These are phyloP conservation scores for Mastacembelus armatus DNA, from an alignment of 2,797 vertebrate genomes.

Conservation along the genomic window DNA sequence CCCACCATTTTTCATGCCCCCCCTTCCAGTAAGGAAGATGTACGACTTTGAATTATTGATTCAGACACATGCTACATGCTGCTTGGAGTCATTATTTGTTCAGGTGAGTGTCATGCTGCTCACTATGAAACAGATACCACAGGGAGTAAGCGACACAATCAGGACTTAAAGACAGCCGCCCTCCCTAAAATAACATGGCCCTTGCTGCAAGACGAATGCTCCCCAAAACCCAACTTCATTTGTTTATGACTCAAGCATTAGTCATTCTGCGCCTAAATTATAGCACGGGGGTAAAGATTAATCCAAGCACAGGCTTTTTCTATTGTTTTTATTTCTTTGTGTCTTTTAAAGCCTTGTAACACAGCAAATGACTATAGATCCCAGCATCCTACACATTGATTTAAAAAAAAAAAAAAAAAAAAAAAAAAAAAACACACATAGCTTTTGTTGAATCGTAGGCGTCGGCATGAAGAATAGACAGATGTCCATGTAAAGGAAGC, in stretches of 20 bases:
- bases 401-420: slow-evolving; percentile 34
- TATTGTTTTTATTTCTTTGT: slow-evolving; percentile 69
- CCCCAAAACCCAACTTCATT: slow-evolving; percentile 79
- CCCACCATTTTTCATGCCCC: background rate
- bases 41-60: slow-evolving; percentile 85
- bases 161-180: slow-evolving; percentile 82
- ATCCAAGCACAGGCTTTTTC: slow-evolving; percentile 67
- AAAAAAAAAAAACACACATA: slow-evolving; percentile 5
- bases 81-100: slow-evolving; percentile 83
- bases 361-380: slow-evolving; percentile 69
- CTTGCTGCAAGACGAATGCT: slow-evolving; percentile 79
- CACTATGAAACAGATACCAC: slow-evolving; percentile 79
- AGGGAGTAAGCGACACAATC: slow-evolving; percentile 83
- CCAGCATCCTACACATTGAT: slow-evolving; percentile 67
- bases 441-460: slow-evolving; percentile 54
- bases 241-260: slow-evolving; percentile 82
- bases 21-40: slow-evolving; percentile 80
- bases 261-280: slow-evolving; percentile 80
- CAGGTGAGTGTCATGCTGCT: slow-evolving; percentile 83
- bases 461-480: slow-evolving; percentile 59
- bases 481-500: slow-evolving; percentile 60
- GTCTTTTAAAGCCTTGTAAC: slow-evolving; percentile 66
- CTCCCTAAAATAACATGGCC: slow-evolving; percentile 81
- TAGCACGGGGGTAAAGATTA: slow-evolving; percentile 74
- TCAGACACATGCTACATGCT: slow-evolving; percentile 82